Percentiles rank a stretch among this genome's conserved stretches.
phyloP scores from a whole-genome alignment of 2,888 invertebrate genomes.

The Hydrotaea diabolus region DNA sequence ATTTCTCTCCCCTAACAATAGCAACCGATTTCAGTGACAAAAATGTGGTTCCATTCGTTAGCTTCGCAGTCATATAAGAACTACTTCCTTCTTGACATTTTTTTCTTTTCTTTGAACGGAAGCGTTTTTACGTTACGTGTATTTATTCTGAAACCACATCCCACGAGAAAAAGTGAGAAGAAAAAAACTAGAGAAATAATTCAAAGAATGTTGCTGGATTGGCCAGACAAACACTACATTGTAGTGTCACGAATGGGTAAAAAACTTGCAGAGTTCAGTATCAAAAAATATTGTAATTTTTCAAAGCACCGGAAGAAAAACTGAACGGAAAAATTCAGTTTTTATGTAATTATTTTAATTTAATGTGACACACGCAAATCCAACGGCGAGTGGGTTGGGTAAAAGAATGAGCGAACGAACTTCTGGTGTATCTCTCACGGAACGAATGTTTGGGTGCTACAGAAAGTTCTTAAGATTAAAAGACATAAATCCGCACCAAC shows the following conservation, averaged over 20 bases:
- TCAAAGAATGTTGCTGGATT: background rate
- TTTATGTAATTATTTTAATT: slow-evolving; percentile 36
- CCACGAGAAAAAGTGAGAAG: background rate
- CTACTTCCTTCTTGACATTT: no score
- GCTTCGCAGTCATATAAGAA: no score
- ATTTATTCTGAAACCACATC: background rate
- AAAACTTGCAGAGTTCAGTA: background rate
- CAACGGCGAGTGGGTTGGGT: background rate
- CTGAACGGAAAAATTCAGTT: background rate
- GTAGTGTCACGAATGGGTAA: background rate
- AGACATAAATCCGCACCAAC: slow-evolving; percentile 9
- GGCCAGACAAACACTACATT: background rate
- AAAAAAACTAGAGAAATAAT: slow-evolving; percentile 4
- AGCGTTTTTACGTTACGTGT: background rate
- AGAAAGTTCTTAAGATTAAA: slow-evolving; percentile 30
- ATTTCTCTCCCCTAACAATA: no score
- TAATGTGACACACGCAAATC: slow-evolving; percentile 40
- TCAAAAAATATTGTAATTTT: background rate
- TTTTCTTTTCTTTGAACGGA: slow-evolving; percentile 10
- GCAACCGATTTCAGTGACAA: no score
- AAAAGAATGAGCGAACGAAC: background rate
- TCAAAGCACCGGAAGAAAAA: background rate
- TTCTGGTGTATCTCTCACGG: background rate
- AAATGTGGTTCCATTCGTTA: no score
- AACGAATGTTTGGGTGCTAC: background rate